Evolutionary conservation across 2,888 invertebrate species (phyloP), one percentile per base, ranked within the genome.

Genomic region (Ormyrus labotus): DNA sequence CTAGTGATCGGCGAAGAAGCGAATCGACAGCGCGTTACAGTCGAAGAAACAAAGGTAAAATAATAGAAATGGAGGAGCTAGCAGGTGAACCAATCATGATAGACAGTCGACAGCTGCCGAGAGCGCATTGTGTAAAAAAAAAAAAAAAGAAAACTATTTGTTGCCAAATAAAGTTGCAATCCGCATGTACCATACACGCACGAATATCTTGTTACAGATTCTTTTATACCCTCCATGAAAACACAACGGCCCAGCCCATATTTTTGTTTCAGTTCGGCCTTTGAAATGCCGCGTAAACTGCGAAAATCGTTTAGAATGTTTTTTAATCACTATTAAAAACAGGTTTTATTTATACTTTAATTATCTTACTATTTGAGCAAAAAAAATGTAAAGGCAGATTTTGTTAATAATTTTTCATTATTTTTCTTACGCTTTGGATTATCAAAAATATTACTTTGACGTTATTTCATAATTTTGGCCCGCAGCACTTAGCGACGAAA

Each of bases 91-190:
- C 2, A 64, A 64, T 76, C 47, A 69, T 34, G 69, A 74, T 47
- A 53, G 53, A 48, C 57, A 58, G 50, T 63, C 55, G 45, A 50
- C 13, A 61, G 57, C n/a, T 48, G 47, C 53, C 50, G 4, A 67
- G 58, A 64, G 67, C 50, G 67, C 51, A 72, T 57, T 77, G 72
- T 77, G 64, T 81, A 76, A 69, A 81, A 67, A 70, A 64, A 48
- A 45, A 19, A 68, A 10, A 76, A 9, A n/a, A 55, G 47, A 55
- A 77, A 69, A 67, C 10, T 80, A 74, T 67, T 80, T 80, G 74
- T 80, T 80, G 80, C 80, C 77, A 82, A 82, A 82, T 82, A 80
- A 82, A 82, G 69, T 82, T 82, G 73, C 80, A 74, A 74, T 70
- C 71, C 73, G 77, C 73, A 79, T 77, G 80, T 80, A 82, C 67